Percentiles rank a stretch among this genome's conserved stretches.
Conservation (phyloP, 2,797 vertebrate species). For the Spondyliosoma cantharus region DNA sequence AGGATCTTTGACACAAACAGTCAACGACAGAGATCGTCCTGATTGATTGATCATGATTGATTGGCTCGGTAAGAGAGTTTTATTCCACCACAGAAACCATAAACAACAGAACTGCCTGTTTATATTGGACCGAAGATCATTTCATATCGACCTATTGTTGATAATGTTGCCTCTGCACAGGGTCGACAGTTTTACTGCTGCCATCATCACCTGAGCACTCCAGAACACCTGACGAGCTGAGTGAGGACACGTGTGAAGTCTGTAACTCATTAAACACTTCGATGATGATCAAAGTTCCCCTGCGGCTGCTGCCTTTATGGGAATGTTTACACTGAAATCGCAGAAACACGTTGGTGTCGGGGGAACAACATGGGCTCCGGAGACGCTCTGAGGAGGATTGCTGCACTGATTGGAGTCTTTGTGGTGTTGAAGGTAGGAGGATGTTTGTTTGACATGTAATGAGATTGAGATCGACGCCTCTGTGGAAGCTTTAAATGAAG, state of each 20-base stretch:
- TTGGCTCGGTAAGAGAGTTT: not conserved
- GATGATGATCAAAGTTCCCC: conserved; percentile 76
- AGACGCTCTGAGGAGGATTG: conserved; percentile 27
- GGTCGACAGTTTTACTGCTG: conserved; percentile 7
- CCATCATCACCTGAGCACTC: not conserved
- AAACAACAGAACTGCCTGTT: not conserved
- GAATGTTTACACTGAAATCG: conserved; percentile 24
- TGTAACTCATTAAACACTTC: conserved; percentile 64
- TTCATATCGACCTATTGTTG: too few relatives aligned
- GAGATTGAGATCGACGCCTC: not conserved
- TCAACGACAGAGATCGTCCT: not conserved
- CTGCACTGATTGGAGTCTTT: conserved; percentile 61
- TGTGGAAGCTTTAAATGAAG: not conserved
- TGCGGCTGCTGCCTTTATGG: conserved; percentile 39
- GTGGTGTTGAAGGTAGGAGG: conserved; percentile 67
- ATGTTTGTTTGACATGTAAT: not conserved
- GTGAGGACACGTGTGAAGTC: conserved; percentile 7
- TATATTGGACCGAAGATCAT: conserved; percentile 1
- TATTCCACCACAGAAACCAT: not conserved
- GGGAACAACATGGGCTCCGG: conserved; percentile 64
- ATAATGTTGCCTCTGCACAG: not conserved
- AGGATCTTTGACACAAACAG: not conserved
- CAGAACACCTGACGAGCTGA: conserved; percentile 5
- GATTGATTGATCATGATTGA: not conserved
- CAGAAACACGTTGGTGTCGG: conserved; percentile 14